Percentiles rank a stretch among this genome's conserved stretches.
phyloP scores from a whole-genome alignment of 2,797 vertebrate species.

The Arctocebus calabarensis region DNA sequence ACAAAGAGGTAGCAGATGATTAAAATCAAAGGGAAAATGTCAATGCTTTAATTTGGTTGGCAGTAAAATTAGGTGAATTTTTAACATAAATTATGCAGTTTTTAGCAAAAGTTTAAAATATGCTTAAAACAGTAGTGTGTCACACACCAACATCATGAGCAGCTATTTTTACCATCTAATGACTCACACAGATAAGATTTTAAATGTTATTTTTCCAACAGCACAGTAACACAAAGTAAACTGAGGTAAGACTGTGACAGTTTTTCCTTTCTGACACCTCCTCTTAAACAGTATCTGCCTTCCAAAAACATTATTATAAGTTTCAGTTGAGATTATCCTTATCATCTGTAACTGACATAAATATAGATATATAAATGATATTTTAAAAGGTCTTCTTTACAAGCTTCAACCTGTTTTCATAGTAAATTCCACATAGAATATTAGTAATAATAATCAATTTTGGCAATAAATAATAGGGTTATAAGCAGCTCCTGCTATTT shows the following conservation, averaged over 20 bases:
- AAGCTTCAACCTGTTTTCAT: constrained; percentile 82
- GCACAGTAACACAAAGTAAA: constrained; percentile 35
- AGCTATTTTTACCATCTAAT: constrained; percentile 25
- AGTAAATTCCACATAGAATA: constrained; percentile 86
- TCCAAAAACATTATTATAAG: constrained; percentile 84
- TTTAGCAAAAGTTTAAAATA: constrained; percentile 53
- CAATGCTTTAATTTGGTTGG: background rate
- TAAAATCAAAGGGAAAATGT: constrained; percentile 26
- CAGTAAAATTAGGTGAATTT: constrained; percentile 11
- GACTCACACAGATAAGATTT: constrained; percentile 15
- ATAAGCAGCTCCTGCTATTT: constrained; percentile 88
- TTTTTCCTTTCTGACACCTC: constrained; percentile 73
- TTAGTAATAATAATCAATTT: constrained; percentile 90
- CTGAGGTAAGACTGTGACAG: constrained; percentile 35
- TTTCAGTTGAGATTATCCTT: constrained; percentile 80
- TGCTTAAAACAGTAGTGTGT: constrained; percentile 29
- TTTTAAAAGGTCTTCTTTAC: constrained; percentile 85
- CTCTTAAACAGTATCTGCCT: constrained; percentile 80
- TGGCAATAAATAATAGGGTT: constrained; percentile 88
- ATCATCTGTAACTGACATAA: constrained; percentile 81
- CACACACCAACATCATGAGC: background rate
- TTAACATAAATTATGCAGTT: constrained; percentile 22
- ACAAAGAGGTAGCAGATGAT: background rate
- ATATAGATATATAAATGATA: constrained; percentile 78
- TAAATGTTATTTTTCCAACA: constrained; percentile 58